Evolutionary conservation across 2,888 invertebrate species (phyloP).

Genomic region (Patella pellucida): DNA sequence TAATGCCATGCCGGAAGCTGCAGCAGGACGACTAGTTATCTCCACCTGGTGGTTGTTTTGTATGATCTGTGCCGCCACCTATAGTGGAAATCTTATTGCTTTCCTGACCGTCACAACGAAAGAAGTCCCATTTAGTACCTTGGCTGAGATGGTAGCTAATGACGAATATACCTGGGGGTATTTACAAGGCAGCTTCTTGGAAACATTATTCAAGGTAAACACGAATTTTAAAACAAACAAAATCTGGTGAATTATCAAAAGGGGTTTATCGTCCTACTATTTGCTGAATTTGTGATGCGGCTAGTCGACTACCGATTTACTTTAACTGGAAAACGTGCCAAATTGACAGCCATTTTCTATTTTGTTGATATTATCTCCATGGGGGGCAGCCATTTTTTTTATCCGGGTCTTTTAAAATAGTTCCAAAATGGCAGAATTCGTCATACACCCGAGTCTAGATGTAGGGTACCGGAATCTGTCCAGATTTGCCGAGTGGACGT

Average conservation of each 20-base stretch:
- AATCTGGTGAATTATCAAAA: not conserved
- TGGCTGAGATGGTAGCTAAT: slow-evolving; percentile 51
- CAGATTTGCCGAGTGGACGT: too few species aligned
- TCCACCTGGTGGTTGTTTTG: slow-evolving; percentile 59
- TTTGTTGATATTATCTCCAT: too few species aligned
- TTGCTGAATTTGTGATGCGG: too few species aligned
- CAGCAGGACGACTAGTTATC: slow-evolving; percentile 51
- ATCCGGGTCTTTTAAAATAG: too few species aligned
- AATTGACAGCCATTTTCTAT: too few species aligned
- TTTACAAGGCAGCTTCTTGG: slow-evolving; percentile 40
- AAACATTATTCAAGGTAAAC: slow-evolving; percentile 49
- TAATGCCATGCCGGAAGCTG: slow-evolving; percentile 46
- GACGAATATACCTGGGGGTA: slow-evolving; percentile 51
- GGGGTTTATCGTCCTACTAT: too few species aligned
- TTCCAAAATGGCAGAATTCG: too few species aligned
- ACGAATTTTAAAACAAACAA: not conserved
- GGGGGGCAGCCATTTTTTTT: too few species aligned
- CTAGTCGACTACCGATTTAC: too few species aligned
- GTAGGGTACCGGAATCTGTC: too few species aligned
- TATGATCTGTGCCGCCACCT: slow-evolving; percentile 59
- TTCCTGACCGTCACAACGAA: slow-evolving; percentile 60
- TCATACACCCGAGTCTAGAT: too few species aligned
- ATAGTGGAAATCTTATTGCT: slow-evolving; percentile 65
- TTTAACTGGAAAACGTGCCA: too few species aligned
- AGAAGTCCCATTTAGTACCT: slow-evolving; percentile 52